These are phyloP conservation scores for Oryzias curvinotus DNA, from an alignment of 2,113 vertebrate species.

Conservation along the genomic window DNA sequence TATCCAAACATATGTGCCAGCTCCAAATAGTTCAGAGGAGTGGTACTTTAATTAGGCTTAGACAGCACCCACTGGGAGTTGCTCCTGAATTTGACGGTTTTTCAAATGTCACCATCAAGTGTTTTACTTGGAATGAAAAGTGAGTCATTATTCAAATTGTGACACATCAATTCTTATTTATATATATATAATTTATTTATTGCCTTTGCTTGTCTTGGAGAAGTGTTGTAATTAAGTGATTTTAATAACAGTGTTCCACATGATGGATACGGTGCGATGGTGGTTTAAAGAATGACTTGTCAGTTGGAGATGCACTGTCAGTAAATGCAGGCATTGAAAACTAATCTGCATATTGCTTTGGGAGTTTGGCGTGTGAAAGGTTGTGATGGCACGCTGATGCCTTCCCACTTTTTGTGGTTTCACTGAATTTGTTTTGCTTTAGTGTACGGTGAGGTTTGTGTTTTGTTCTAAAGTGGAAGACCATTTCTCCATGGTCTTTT, in stretches of 20 bases:
- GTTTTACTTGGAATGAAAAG: constrained; percentile 54
- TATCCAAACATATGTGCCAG: constrained; percentile 11
- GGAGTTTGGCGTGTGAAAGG: too few species aligned
- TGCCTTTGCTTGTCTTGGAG: constrained; percentile 11
- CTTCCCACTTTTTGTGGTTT: too few species aligned
- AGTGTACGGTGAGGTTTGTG: too few species aligned
- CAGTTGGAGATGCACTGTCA: constrained; percentile 4
- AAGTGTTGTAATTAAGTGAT: constrained; percentile 50
- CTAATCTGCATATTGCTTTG: too few species aligned
- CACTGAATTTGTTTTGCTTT: too few species aligned
- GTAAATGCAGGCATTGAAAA: too few species aligned
- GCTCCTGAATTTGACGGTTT: constrained; percentile 68
- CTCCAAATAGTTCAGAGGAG: constrained; percentile 36
- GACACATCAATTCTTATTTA: constrained; percentile 24
- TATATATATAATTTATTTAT: constrained; percentile 12
- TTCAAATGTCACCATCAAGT: constrained; percentile 71
- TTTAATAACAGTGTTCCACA: constrained; percentile 44
- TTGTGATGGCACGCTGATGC: too few species aligned
- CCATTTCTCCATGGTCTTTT: too few species aligned
- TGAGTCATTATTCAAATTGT: constrained; percentile 58
- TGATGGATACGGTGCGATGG: constrained; percentile 21
- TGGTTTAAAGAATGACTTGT: constrained; percentile 38
- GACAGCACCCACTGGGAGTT: constrained; percentile 62
- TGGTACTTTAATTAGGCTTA: constrained; percentile 67
- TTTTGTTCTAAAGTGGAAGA: too few species aligned